Conservation (phyloP, 1,140 invertebrate genomes). For the Manduca sexta region DNA sequence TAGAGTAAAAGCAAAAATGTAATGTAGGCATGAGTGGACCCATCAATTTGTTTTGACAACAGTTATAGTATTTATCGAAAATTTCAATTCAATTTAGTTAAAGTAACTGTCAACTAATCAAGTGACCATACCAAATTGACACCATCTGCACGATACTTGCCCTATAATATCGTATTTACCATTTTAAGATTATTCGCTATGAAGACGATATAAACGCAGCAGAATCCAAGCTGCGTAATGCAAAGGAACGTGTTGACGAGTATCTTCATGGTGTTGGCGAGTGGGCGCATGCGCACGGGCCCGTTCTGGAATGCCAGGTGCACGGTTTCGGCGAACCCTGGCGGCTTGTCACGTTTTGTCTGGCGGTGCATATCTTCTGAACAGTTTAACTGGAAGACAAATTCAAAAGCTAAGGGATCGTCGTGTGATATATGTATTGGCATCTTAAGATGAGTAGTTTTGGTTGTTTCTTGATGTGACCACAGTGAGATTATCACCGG, state of each 20-base stretch:
- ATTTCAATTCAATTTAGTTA: no score
- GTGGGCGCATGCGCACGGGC: conserved; percentile 74
- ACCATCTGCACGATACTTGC: not conserved
- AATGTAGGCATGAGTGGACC: no score
- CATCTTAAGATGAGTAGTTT: no score
- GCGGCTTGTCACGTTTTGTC: conserved; percentile 63
- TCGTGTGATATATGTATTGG: no score
- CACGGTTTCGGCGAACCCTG: conserved; percentile 86
- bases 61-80: no score
- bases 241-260: conserved; percentile 87
- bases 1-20: no score
- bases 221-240: conserved; percentile 94
- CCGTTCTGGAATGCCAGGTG: conserved; percentile 84
- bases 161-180: conserved; percentile 62
- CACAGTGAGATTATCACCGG: no score
- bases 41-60: no score
- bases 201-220: conserved; percentile 96
- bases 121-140: no score
- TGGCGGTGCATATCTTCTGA: conserved; percentile 77
- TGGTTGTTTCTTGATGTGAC: no score
- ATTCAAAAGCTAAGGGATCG: conserved; percentile 5
- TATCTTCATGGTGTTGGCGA: conserved; percentile 76
- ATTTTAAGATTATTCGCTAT: conserved; percentile 87
- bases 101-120: no score
- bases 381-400: conserved; percentile 75